A percentile compares a stretch with the other conserved stretches of the same genome.
phyloP scores from a whole-genome alignment of 2,888 invertebrate genomes.

The Drosophila subsilvestris region DNA sequence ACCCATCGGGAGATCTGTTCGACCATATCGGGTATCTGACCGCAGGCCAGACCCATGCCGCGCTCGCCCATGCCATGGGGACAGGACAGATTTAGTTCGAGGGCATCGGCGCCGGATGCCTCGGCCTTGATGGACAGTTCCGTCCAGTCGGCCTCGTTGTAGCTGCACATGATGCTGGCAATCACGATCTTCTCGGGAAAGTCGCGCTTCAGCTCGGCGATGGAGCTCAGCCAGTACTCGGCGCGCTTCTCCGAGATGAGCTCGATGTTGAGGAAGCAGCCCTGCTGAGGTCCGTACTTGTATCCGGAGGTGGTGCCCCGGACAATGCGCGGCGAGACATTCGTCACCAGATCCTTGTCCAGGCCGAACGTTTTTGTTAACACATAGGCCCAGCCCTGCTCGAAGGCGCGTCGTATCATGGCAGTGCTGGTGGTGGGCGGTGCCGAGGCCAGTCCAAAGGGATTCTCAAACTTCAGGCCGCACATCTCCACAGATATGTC shows the following conservation, averaged over 20 bases:
- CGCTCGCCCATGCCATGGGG: conserved; percentile 99
- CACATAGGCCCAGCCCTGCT: conserved; percentile 98
- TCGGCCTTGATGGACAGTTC: conserved; percentile 91
- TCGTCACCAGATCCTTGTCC: conserved; percentile 98
- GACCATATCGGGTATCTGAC: conserved; percentile 96
- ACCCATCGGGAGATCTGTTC: conserved; percentile 96
- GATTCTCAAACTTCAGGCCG: conserved; percentile 97
- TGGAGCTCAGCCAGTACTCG: conserved; percentile 95
- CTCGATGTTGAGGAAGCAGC: conserved; percentile 98
- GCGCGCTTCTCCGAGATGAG: conserved; percentile 98
- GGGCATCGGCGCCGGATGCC: conserved; percentile 94
- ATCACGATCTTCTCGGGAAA: conserved; percentile 96
- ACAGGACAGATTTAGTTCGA: conserved; percentile 98
- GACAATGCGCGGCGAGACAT: conserved; percentile 98
- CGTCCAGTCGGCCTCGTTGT: conserved; percentile 94
- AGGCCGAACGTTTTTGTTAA: conserved; percentile 98
- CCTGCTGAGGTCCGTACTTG: conserved; percentile 97
- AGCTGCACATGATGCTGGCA: conserved; percentile 98
- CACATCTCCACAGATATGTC: conserved; percentile 97
- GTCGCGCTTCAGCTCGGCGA: conserved; percentile 94
- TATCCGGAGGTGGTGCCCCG: conserved; percentile 96
- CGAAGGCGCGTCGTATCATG: conserved; percentile 97
- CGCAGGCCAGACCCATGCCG: conserved; percentile 99
- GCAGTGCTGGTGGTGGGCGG: conserved; percentile 97
- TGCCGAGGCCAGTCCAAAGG: conserved; percentile 98